These are phyloP conservation scores for Dendronephthya gigantea DNA, from an alignment of 64 coral and sea anemone genomes.

Conservation along the genomic window DNA sequence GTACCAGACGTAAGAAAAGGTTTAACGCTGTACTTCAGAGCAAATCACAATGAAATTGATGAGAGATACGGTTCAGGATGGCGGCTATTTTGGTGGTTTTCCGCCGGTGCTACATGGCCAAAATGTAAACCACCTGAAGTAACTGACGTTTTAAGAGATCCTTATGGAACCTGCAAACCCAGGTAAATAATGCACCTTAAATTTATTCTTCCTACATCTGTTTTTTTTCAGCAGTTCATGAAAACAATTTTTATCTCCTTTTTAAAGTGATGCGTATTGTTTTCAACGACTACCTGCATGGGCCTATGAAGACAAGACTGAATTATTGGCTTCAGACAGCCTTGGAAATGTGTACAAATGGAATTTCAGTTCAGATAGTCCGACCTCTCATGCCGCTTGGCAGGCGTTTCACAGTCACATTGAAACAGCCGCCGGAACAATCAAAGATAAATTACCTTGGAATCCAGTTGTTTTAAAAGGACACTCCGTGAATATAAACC, in stretches of 20 bases:
- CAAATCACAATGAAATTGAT: background rate
- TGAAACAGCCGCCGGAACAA: background rate
- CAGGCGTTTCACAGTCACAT: conserved; percentile 51
- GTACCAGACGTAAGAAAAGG: conserved; percentile 32
- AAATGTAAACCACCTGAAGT: conserved; percentile 10
- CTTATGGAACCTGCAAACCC: background rate
- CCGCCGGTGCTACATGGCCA: conserved; percentile 37
- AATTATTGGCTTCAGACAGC: conserved; percentile 40
- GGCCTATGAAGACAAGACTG: conserved; percentile 43
- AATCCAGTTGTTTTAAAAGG: background rate
- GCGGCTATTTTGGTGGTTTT: conserved; percentile 61
- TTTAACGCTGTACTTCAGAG: conserved; percentile 48
- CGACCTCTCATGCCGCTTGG: conserved; percentile 52
- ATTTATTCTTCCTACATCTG: no score
- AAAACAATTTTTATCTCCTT: no score
- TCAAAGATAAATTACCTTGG: background rate
- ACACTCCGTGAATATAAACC: background rate
- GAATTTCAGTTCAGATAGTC: conserved; percentile 33
- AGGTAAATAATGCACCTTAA: conserved; percentile 14
- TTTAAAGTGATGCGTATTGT: conserved; percentile 28
- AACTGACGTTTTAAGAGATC: conserved; percentile 33
- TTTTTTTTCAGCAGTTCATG: no score
- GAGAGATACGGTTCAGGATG: conserved; percentile 41
- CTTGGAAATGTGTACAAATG: conserved; percentile 57
- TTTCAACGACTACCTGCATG: conserved; percentile 58